These are phyloP conservation scores for Sturmia bella DNA, from an alignment of 2,888 invertebrate genomes.

Conservation along the genomic window DNA sequence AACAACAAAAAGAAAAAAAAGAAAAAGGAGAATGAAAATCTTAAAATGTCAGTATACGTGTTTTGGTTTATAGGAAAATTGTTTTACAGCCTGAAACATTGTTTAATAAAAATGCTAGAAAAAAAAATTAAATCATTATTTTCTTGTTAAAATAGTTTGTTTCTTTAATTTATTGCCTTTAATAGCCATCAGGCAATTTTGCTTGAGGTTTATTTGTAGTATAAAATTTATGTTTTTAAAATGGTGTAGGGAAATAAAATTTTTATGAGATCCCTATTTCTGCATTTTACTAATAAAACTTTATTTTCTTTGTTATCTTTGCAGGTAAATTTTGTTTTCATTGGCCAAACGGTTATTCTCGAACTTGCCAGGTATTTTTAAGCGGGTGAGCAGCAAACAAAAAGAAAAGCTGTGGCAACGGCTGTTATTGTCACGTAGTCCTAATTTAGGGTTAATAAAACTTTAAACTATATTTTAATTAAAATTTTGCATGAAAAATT, in stretches of 20 bases:
- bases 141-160: slow-evolving; percentile 28
- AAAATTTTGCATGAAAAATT: no score
- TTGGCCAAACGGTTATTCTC: neutral
- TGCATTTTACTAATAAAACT: slow-evolving; percentile 25
- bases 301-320: slow-evolving; percentile 33
- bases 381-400: slow-evolving; percentile 40
- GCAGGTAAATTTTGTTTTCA: slow-evolving; percentile 45
- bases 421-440: no score
- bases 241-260: neutral
- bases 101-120: neutral
- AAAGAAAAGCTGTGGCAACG: no score
- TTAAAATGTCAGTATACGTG: slow-evolving; percentile 27
- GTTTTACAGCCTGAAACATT: slow-evolving; percentile 43
- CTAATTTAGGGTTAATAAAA: no score
- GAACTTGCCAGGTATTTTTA: neutral
- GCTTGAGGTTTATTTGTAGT: neutral
- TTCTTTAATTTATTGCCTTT: neutral
- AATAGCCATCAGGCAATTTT: slow-evolving; percentile 26
- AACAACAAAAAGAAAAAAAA: neutral
- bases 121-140: slow-evolving; percentile 47
- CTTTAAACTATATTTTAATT: no score
- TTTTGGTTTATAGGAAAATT: slow-evolving; percentile 43
- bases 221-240: neutral
- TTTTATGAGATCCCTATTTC: neutral
- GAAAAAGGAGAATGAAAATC: neutral